Conservation (phyloP, 1,140 invertebrate species). For the Drosophila repleta region DNA sequence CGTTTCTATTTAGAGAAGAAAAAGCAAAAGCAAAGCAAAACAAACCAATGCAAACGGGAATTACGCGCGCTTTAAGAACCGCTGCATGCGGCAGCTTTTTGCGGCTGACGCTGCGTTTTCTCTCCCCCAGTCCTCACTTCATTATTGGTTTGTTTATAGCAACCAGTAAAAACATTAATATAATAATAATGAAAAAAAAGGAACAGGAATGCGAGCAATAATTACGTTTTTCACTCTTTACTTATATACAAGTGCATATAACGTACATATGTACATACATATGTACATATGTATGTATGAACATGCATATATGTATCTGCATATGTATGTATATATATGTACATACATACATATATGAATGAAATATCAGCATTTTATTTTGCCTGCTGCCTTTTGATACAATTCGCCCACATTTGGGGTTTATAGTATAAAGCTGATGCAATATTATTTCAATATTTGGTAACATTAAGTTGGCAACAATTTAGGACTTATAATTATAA, state of each 20-base stretch:
- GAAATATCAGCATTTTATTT: slow-evolving; percentile 27
- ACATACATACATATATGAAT: slow-evolving; percentile 17
- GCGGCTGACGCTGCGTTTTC: slow-evolving; percentile 60
- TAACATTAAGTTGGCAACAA: too few relatives aligned
- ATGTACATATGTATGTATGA: background rate
- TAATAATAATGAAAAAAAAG: slow-evolving; percentile 20
- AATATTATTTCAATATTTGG: too few relatives aligned
- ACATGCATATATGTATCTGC: background rate
- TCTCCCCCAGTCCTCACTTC: background rate
- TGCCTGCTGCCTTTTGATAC: slow-evolving; percentile 6
- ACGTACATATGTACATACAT: background rate
- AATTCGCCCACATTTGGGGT: slow-evolving; percentile 3
- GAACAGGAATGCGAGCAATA: slow-evolving; percentile 24
- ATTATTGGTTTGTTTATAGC: slow-evolving; percentile 70
- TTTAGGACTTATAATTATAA: too few relatives aligned
- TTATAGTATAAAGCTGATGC: slow-evolving; percentile 51
- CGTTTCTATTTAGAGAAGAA: slow-evolving; percentile 31
- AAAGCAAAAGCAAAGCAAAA: slow-evolving; percentile 38
- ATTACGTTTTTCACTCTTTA: slow-evolving; percentile 23
- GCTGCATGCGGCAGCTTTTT: slow-evolving; percentile 17
- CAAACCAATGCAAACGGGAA: slow-evolving; percentile 20
- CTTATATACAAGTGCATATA: background rate
- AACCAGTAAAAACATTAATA: slow-evolving; percentile 34
- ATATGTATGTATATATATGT: background rate
- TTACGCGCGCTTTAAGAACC: slow-evolving; percentile 15